Evolutionary conservation across 2,888 invertebrate species (phyloP).

Genomic region (Mesodorylaimus sp.): DNA sequence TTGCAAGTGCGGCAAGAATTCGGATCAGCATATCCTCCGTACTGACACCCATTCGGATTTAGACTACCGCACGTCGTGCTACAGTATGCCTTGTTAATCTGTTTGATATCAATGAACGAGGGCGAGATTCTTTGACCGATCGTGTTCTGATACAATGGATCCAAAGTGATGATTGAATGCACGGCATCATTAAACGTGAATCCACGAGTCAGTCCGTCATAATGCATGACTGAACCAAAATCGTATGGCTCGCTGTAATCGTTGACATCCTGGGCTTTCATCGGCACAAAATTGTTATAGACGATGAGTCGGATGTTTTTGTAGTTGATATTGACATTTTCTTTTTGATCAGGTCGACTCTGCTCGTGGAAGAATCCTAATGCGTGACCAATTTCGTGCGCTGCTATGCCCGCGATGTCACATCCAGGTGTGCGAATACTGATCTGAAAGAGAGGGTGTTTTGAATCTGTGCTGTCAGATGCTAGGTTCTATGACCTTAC

Average conservation of each 20-base stretch:
- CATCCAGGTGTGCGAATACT: slow-evolving; percentile 27
- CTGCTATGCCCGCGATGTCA: slow-evolving; percentile 25
- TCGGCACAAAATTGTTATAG: slow-evolving; percentile 9
- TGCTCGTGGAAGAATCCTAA: slow-evolving; percentile 27
- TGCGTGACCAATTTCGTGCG: slow-evolving; percentile 27
- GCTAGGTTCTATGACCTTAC: too few relatives aligned
- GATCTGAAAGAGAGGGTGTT: too few relatives aligned
- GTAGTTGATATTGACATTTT: slow-evolving; percentile 13
- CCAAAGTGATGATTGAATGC: slow-evolving; percentile 5
- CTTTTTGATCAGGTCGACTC: slow-evolving; percentile 21
- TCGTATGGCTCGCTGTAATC: slow-evolving; percentile 6
- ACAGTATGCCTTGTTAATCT: slow-evolving; percentile 11
- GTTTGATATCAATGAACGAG: slow-evolving; percentile 22
- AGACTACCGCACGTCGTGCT: slow-evolving; percentile 1
- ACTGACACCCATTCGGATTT: slow-evolving; percentile 11
- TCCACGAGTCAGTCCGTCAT: slow-evolving; percentile 15
- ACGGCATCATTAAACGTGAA: not conserved
- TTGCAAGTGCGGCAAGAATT: slow-evolving; percentile 22
- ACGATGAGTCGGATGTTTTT: slow-evolving; percentile 1
- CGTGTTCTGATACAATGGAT: slow-evolving; percentile 5
- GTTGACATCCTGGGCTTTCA: not conserved
- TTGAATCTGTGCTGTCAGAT: too few relatives aligned
- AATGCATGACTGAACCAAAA: slow-evolving; percentile 22
- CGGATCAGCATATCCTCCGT: slow-evolving; percentile 24
- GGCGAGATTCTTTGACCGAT: slow-evolving; percentile 24